phyloP scores from a whole-genome alignment of 2,113 vertebrate species.

The Panthera tigris region DNA sequence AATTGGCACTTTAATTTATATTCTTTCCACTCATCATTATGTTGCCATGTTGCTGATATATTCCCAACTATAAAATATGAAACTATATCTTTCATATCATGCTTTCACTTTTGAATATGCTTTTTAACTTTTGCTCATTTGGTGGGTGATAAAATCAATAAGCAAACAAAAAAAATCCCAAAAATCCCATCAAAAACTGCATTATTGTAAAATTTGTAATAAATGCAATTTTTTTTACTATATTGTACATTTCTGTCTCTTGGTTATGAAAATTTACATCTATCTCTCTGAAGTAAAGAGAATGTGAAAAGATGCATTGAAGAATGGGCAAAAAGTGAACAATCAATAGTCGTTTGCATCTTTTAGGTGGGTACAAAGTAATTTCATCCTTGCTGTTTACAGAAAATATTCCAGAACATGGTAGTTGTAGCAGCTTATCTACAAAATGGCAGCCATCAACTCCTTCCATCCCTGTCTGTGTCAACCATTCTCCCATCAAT shows the following conservation, averaged over 20 bases:
- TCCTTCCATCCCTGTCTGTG: neutral
- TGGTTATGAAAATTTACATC: neutral
- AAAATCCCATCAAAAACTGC: neutral
- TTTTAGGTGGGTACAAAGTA: neutral
- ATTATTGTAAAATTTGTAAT: neutral
- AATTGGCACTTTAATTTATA: neutral
- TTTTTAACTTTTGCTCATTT: conserved; percentile 8
- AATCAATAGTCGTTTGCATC: neutral
- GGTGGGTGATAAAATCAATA: neutral
- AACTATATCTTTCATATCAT: neutral
- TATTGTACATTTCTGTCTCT: neutral
- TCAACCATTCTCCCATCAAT: neutral
- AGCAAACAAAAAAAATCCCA: neutral
- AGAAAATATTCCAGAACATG: neutral
- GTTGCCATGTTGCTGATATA: neutral
- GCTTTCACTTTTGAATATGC: neutral
- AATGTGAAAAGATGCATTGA: neutral
- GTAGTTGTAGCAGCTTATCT: neutral
- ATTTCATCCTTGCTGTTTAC: neutral
- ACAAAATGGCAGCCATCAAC: neutral
- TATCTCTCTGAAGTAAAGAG: neutral
- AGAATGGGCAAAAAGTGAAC: neutral
- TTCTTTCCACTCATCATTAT: neutral
- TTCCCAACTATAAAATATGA: neutral
- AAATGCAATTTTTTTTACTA: neutral